Conservation (phyloP, 1,140 invertebrate genomes). For the Drosophila bocki region DNA sequence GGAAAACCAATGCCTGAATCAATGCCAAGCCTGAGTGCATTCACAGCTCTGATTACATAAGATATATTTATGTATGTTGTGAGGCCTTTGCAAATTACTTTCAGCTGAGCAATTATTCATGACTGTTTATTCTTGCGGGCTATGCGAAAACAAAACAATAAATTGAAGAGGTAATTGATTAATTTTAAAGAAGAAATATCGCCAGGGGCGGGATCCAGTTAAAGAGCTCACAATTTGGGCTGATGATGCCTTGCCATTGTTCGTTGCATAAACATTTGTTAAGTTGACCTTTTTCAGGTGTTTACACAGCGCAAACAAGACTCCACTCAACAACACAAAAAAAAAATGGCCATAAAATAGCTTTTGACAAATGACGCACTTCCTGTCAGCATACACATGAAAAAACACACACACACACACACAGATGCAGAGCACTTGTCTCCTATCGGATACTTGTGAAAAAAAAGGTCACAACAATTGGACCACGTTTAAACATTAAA, state of each 20-base stretch:
- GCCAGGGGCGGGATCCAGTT: slow-evolving; percentile 13
- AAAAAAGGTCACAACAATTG: slow-evolving; percentile 37
- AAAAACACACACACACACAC: slow-evolving; percentile 10
- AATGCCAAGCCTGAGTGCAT: slow-evolving; percentile 32
- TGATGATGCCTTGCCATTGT: slow-evolving; percentile 15
- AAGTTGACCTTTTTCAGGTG: slow-evolving; percentile 48
- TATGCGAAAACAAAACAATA: slow-evolving; percentile 16
- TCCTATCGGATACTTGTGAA: slow-evolving; percentile 17
- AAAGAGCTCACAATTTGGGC: slow-evolving; percentile 21
- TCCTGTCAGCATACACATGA: slow-evolving; percentile 44
- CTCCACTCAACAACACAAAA: slow-evolving; percentile 26
- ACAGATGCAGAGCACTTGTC: slow-evolving; percentile 27
- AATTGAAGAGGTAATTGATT: slow-evolving; percentile 34
- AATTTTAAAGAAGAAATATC: slow-evolving; percentile 16
- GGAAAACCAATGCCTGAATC: slow-evolving; percentile 26
- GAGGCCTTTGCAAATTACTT: slow-evolving; percentile 30
- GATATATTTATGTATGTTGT: not conserved
- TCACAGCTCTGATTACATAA: slow-evolving; percentile 21
- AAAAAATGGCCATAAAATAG: slow-evolving; percentile 57
- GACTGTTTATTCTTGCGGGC: slow-evolving; percentile 28
- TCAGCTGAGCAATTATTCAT: slow-evolving; percentile 33
- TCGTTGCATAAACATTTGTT: slow-evolving; percentile 45
- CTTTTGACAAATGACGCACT: slow-evolving; percentile 70
- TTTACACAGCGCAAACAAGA: slow-evolving; percentile 44
- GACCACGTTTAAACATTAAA: slow-evolving; percentile 33